Conservation (phyloP, 2,797 vertebrate genomes). For the Xenopus petersii region DNA sequence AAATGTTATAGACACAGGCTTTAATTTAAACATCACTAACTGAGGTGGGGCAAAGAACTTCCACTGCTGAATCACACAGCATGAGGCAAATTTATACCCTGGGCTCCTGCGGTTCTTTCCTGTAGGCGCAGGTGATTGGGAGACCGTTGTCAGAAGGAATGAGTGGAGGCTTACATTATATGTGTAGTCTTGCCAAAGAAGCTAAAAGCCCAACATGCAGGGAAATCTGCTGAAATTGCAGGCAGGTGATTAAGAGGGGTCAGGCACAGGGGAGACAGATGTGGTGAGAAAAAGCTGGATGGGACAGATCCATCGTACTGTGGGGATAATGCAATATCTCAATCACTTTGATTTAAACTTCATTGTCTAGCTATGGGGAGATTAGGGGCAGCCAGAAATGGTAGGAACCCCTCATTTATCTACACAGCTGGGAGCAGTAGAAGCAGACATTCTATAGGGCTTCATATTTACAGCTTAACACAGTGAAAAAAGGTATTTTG, state of each 20-base stretch:
- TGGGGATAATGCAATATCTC: conserved; percentile 1
- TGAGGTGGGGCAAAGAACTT: too few relatives aligned
- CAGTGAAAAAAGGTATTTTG: too few relatives aligned
- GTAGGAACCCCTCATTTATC: background rate
- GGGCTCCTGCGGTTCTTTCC: too few relatives aligned
- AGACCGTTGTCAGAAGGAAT: conserved; percentile 4
- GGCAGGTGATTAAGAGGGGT: conserved; percentile 40
- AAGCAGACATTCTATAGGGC: background rate
- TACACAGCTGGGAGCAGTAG: background rate
- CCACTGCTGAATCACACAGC: too few relatives aligned
- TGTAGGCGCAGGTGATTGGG: too few relatives aligned
- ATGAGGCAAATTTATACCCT: too few relatives aligned
- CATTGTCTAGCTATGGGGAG: conserved; percentile 5
- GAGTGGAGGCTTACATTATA: conserved; percentile 26
- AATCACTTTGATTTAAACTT: conserved; percentile 16
- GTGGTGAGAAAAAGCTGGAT: conserved; percentile 23
- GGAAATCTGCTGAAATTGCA: conserved; percentile 41
- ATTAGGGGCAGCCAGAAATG: background rate
- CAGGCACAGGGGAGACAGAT: conserved; percentile 35
- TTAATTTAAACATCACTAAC: too few relatives aligned
- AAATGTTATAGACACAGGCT: too few relatives aligned
- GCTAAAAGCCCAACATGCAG: conserved; percentile 30
- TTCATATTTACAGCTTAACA: too few relatives aligned
- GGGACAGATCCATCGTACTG: conserved; percentile 32
- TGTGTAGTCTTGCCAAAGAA: conserved; percentile 23